phyloP scores from a whole-genome alignment of 2,113 vertebrate genomes.

The Melanerpes formicivorus region DNA sequence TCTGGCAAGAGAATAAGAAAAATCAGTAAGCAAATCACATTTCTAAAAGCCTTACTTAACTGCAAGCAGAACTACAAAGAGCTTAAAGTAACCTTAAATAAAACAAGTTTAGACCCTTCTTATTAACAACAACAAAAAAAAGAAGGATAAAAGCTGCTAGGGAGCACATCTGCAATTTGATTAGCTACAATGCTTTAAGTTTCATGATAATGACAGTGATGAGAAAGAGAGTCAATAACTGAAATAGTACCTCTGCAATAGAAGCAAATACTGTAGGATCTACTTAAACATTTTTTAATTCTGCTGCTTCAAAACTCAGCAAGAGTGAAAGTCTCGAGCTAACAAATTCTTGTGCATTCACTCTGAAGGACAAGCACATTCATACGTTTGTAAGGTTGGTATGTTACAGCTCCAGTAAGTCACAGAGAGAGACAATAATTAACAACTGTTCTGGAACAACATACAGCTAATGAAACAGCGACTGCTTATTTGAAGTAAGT shows the following conservation, averaged over 20 bases:
- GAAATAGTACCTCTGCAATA: conserved; percentile 13
- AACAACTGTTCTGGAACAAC: conserved; percentile 47
- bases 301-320: conserved; percentile 6
- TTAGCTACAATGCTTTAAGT: conserved; percentile 26
- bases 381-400: conserved; percentile 42
- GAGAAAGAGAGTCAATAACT: conserved; percentile 51
- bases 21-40: conserved; percentile 24
- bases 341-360: conserved; percentile 60
- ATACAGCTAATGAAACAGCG: neutral
- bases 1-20: conserved; percentile 63
- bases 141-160: conserved; percentile 18
- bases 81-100: conserved; percentile 48
- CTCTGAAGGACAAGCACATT: conserved; percentile 73
- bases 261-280: conserved; percentile 24
- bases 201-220: conserved; percentile 62
- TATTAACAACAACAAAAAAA: neutral
- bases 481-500: neutral
- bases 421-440: conserved; percentile 11
- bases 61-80: conserved; percentile 20
- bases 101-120: conserved; percentile 58
- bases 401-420: conserved; percentile 27
- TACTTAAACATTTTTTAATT: conserved; percentile 38
- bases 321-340: conserved; percentile 40
- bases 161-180: conserved; percentile 16
- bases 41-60: conserved; percentile 45